Percentiles rank a stretch among this genome's conserved stretches.
These are phyloP conservation scores for Nomada lathburiana DNA, from an alignment of 2,888 invertebrate species.

Conservation along the genomic window DNA sequence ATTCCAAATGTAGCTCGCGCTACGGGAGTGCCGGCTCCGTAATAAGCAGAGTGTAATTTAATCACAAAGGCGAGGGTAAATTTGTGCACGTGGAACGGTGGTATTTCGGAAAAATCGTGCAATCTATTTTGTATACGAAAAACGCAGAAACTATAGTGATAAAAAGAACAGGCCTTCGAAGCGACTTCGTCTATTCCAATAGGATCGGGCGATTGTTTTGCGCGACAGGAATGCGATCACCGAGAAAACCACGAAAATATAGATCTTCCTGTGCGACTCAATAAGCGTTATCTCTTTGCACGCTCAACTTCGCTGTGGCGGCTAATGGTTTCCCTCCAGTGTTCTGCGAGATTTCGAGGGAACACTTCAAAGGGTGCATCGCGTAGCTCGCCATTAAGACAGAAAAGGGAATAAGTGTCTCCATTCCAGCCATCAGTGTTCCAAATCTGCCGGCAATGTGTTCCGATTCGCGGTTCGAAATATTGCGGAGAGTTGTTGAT, in stretches of 20 bases:
- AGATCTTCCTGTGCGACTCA: conserved; percentile 32
- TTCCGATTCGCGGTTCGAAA: conserved; percentile 50
- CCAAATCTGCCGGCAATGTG: conserved; percentile 54
- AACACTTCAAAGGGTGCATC: conserved; percentile 27
- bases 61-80: neutral
- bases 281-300: conserved; percentile 37
- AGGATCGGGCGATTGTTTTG: conserved; percentile 34
- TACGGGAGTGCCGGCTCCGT: conserved; percentile 3
- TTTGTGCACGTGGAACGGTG: neutral
- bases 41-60: conserved; percentile 5
- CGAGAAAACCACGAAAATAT: conserved; percentile 18
- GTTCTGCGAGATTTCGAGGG: conserved; percentile 43
- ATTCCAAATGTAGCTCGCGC: conserved; percentile 39
- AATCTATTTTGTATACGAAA: neutral
- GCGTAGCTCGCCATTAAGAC: neutral
- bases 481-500: conserved; percentile 27
- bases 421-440: conserved; percentile 14
- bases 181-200: neutral
- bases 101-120: neutral
- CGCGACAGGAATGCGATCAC: neutral
- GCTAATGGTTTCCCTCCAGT: conserved; percentile 52
- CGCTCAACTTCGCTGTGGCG: conserved; percentile 50
- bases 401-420: conserved; percentile 12
- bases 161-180: too few relatives aligned
- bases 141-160: neutral